Evolutionary conservation across 2,888 invertebrate species (phyloP), one percentile per base, ranked within the genome.

Genomic region (Eristalinus sepulchralis): DNA sequence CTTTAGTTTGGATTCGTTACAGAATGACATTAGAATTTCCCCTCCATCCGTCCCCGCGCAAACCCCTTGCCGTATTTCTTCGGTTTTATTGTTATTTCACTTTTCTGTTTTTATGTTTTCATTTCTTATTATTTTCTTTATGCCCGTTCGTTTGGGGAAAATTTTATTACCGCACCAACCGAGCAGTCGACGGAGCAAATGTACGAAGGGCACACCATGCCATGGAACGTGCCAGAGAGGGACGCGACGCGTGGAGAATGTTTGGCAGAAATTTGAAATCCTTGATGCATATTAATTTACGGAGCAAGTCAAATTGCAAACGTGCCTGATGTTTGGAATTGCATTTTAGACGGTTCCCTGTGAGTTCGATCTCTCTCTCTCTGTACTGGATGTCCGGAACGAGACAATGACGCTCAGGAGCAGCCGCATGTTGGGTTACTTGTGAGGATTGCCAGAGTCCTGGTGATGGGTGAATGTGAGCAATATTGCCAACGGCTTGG

Each of bases 21-120:
- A 79, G 79, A 78, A 78, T 68, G 57, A 72, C 63, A 83, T 75
- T 79, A 79, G 64, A 68, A 83, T 79, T 83, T 83, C 64, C 79
- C 59, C n/a, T 17, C 5, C 6, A 39, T n/a, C 13, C 39, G 39
- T 39, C 11, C 39, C 3, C 3, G 13, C 17, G 17, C 47, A 17
- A 17, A 8, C 47, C 47, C 47, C 47, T 17, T 47, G 47, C 47
- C 5, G 47, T 47, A 47, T 47, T 47, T 47, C 47, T 47, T 17
- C 8, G 47, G 33, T 78, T 80, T 84, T 84, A 84, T 81, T 81
- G 84, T 84, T 81, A 81, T 81, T 80, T 84, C 70, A 71, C 60
- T 81, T 81, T 84, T 64, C 70, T 70, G 64, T 77, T 82, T 82
- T 82, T 84, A 80, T 84, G 83, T 80, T 84, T 84, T 81, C 75